Percentiles rank a stretch among this genome's conserved stretches.
Conservation (phyloP, 2,888 invertebrate species). For the Amitus sp. region DNA sequence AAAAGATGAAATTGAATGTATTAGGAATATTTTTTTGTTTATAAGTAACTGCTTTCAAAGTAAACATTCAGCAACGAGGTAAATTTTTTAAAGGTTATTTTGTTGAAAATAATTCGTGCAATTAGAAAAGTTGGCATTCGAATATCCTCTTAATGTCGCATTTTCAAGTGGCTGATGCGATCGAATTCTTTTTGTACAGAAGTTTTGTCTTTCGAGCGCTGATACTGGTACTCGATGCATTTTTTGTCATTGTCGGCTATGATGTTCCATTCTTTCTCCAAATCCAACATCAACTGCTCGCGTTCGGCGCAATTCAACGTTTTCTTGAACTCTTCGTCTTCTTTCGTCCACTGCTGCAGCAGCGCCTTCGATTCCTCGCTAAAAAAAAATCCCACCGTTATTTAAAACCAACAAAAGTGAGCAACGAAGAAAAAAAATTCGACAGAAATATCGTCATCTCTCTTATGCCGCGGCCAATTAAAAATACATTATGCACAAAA, state of each 20-base stretch:
- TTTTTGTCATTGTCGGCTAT: constrained; percentile 54
- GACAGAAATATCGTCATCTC: too few species aligned
- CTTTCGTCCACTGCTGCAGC: constrained; percentile 56
- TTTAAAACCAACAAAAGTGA: background rate
- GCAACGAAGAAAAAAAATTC: too few species aligned
- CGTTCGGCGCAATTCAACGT: constrained; percentile 43
- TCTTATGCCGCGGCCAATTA: too few species aligned
- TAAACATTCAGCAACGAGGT: background rate
- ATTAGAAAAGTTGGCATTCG: constrained; percentile 33
- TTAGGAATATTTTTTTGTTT: too few species aligned
- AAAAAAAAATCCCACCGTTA: background rate
- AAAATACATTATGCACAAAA: constrained; percentile 4
- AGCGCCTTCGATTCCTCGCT: constrained; percentile 58
- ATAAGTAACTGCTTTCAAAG: too few species aligned
- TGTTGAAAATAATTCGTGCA: too few species aligned
- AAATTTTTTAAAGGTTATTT: too few species aligned
- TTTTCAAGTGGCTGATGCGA: constrained; percentile 11
- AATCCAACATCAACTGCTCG: constrained; percentile 48
- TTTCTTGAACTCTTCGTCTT: constrained; percentile 49
- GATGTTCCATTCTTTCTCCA: constrained; percentile 57
- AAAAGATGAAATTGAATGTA: too few species aligned
- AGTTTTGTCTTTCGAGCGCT: constrained; percentile 40
- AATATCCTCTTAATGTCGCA: background rate
- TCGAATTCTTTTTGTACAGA: constrained; percentile 43
- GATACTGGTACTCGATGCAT: constrained; percentile 47